phyloP scores from a whole-genome alignment of 2,797 vertebrate genomes.

The Cyclopterus lumpus region DNA sequence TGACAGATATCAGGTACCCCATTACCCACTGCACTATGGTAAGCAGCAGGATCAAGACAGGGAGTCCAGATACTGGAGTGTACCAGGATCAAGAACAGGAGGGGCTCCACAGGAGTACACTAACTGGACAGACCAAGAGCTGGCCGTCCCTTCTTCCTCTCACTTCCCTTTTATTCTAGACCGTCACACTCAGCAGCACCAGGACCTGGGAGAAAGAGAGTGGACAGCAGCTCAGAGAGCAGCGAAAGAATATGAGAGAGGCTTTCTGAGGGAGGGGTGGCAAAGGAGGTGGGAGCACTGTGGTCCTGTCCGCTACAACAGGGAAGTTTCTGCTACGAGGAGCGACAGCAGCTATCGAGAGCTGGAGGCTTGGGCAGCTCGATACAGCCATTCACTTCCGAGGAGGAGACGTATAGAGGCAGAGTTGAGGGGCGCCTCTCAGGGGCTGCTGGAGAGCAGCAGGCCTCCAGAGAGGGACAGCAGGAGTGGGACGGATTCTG shows the following conservation, averaged over 20 bases:
- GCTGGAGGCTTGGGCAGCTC: constrained; percentile 79
- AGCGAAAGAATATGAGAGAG: constrained; percentile 65
- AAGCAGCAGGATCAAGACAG: constrained; percentile 61
- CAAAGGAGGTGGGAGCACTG: constrained; percentile 70
- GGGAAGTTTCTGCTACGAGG: constrained; percentile 65
- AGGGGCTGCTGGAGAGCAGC: constrained; percentile 53
- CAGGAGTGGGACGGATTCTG: constrained; percentile 48
- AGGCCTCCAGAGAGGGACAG: constrained; percentile 50
- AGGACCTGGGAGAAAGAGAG: constrained; percentile 63
- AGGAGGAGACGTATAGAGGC: constrained; percentile 74
- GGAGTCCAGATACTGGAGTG: constrained; percentile 69
- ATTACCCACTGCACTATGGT: constrained; percentile 61
- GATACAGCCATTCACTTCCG: constrained; percentile 80
- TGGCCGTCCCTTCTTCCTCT: constrained; percentile 37
- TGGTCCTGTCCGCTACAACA: constrained; percentile 59
- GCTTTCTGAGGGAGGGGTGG: constrained; percentile 68
- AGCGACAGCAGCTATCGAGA: constrained; percentile 76
- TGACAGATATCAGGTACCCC: constrained; percentile 65
- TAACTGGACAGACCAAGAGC: constrained; percentile 68
- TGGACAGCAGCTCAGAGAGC: constrained; percentile 61
- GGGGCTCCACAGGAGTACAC: constrained; percentile 64
- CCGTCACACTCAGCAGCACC: constrained; percentile 53
- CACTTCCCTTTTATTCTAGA: constrained; percentile 72
- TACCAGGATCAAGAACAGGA: constrained; percentile 69
- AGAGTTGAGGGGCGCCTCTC: constrained; percentile 65